phyloP scores from a whole-genome alignment of 2,113 vertebrate species.

The Sturnira hondurensis region DNA sequence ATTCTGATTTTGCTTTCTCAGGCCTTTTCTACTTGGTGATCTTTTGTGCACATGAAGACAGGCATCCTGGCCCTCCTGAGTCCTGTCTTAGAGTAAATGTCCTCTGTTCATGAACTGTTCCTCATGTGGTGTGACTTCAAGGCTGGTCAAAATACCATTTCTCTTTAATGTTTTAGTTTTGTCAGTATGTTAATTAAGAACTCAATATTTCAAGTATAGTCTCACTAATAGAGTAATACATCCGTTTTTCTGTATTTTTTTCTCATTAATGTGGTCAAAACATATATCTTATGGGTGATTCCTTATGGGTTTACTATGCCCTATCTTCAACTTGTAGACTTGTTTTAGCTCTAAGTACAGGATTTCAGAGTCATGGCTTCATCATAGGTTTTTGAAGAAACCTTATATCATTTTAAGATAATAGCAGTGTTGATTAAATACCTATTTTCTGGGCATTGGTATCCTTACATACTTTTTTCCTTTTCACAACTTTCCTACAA shows the following conservation, averaged over 20 bases:
- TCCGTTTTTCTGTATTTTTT: not conserved
- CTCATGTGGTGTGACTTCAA: not conserved
- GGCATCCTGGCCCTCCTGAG: not conserved
- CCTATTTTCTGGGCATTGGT: not conserved
- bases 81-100: not conserved
- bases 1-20: not conserved
- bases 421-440: not conserved
- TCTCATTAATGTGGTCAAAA: not conserved
- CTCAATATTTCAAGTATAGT: not conserved
- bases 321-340: not conserved
- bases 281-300: not conserved
- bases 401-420: not conserved
- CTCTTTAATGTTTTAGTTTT: constrained; percentile 14
- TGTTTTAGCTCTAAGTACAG: not conserved
- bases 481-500: not conserved
- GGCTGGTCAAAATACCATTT: constrained; percentile 16
- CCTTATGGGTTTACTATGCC: not conserved
- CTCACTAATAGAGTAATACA: not conserved
- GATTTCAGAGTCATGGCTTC: not conserved
- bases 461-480: not conserved
- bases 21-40: not conserved
- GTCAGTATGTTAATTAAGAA: not conserved
- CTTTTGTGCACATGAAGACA: not conserved
- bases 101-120: not conserved
- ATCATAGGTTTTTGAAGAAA: not conserved